These are phyloP conservation scores for Physeter macrocephalus DNA, from an alignment of 2,113 vertebrate genomes.

Conservation along the genomic window DNA sequence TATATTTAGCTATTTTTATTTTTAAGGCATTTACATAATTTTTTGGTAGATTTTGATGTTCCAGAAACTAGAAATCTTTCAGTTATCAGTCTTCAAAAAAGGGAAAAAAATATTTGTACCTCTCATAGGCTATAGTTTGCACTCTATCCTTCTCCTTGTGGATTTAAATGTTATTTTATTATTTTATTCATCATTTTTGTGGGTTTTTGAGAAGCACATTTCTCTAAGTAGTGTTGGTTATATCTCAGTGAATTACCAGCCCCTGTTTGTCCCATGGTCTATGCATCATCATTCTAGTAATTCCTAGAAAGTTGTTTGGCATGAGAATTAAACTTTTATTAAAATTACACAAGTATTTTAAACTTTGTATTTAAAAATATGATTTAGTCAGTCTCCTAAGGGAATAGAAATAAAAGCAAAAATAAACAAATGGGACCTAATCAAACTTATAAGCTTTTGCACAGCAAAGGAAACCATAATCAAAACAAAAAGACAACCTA, in stretches of 20 bases:
- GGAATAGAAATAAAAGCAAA: neutral
- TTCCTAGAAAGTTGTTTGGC: neutral
- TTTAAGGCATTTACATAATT: neutral
- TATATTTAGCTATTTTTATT: neutral
- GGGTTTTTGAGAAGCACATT: neutral
- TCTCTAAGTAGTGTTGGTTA: neutral
- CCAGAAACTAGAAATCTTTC: neutral
- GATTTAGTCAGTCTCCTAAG: neutral
- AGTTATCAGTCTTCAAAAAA: neutral
- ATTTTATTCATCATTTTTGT: neutral
- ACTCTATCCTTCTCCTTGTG: neutral
- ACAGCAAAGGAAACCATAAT: neutral
- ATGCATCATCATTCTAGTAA: neutral
- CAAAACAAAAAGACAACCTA: neutral
- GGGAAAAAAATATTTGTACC: neutral
- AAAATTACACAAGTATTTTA: neutral
- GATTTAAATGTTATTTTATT: neutral
- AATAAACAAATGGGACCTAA: neutral
- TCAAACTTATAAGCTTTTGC: neutral
- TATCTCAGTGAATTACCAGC: neutral
- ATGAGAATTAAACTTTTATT: neutral
- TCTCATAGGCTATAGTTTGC: neutral
- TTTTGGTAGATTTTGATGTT: neutral
- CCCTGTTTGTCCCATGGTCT: neutral
- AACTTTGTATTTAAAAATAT: neutral